Base-by-base conservation (phyloP, 2,888 invertebrate genomes). In the Emmelina monodactyla region DNA sequence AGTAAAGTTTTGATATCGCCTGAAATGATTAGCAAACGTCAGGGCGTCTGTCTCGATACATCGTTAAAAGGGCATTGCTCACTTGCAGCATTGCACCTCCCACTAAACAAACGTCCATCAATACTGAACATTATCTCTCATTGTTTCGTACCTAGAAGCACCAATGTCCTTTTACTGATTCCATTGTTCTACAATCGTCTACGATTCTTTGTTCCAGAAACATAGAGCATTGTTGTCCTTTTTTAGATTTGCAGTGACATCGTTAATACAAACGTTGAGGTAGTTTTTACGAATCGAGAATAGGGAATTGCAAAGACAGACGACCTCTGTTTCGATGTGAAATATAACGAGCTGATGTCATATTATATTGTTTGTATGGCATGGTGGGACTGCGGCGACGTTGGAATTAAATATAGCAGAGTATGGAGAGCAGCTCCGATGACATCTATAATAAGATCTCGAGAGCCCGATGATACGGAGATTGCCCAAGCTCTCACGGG, bases 381-480 rank as follows among this genome's bases (percentile, higher is more conserved):
- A 7, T 25, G 25, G 25, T 11, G 4, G 9, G 11, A 25, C 25
- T 9, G 9, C 11, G 58, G 53, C 11, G 11, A 25, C 25, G 25
- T 25, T 25, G 58, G 53, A 53, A 61, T 73, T 78, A 78, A 68
- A 78, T 78, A 69, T 76, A 79, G 73, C 73, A 63, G 66, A 67
- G 69, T 72, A 78, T 75, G 68, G 68, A 66, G 63, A 67, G 72
- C 72, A 70, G 78, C 72, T 75, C 75, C 71, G 67, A 62, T 78
- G 78, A 75, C 79, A 73, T 72, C 79, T 79, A 79, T 72, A 76
- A 75, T 78, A 78, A 79, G 78, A 70, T 55, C 69, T 67, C 72
- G 69, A 55, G 71, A 71, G 70, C 72, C 69, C 65, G 62, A 59
- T 66, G 62, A 70, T 67, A 65, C 67, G 62, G 57, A 61, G 60